These are phyloP conservation scores for Sinotaia quadrata DNA, from an alignment of 2,888 invertebrate species.

Conservation along the genomic window DNA sequence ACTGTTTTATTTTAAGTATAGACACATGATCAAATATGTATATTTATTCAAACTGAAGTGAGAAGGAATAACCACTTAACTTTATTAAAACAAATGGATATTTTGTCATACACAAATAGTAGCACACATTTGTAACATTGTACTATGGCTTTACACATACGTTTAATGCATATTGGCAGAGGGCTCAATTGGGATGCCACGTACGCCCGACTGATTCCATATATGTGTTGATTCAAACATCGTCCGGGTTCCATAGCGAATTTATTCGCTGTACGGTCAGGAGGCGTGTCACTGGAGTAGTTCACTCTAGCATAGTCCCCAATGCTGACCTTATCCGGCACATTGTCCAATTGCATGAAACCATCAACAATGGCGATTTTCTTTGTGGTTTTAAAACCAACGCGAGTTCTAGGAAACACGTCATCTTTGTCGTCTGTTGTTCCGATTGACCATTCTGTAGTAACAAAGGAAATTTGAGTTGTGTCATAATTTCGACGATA, in stretches of 20 bases:
- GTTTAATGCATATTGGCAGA: conserved; percentile 4
- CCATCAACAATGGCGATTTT: conserved; percentile 20
- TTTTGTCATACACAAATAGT: too few species aligned
- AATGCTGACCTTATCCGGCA: neutral
- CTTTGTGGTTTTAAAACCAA: neutral
- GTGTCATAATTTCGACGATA: too few species aligned
- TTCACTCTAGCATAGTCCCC: conserved; percentile 15
- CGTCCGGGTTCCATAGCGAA: conserved; percentile 22
- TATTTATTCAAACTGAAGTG: too few species aligned
- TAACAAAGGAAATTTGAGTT: too few species aligned
- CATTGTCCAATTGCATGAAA: conserved; percentile 3
- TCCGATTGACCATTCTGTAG: conserved; percentile 11
- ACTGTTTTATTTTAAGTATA: too few species aligned
- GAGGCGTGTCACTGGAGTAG: neutral
- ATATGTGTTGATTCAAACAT: conserved; percentile 3
- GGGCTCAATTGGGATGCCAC: neutral
- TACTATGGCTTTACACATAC: too few species aligned
- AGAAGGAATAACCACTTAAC: too few species aligned
- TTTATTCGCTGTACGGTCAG: conserved; percentile 7
- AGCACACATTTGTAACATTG: too few species aligned
- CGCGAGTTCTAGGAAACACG: conserved; percentile 12
- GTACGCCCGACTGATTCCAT: conserved; percentile 21
- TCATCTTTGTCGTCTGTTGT: conserved; percentile 10
- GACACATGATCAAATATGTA: too few species aligned
- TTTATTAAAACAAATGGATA: too few species aligned